Percentiles rank a stretch among this genome's conserved stretches.
Conservation (phyloP, 2,113 vertebrate species). For the Martes martes region DNA sequence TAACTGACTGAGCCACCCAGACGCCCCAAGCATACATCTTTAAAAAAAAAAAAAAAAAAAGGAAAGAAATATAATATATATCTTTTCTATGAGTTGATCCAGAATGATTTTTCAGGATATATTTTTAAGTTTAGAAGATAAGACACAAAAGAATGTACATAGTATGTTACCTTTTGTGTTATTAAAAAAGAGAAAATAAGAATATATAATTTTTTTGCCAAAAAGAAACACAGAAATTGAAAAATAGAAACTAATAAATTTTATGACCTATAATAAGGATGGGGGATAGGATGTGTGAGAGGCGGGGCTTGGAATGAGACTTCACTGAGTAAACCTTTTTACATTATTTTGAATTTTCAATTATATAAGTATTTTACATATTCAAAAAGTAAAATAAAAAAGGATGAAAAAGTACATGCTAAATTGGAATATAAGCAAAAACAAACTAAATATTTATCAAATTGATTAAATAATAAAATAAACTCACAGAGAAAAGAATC, state of each 20-base stretch:
- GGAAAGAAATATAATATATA: background rate
- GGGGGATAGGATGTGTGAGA: background rate
- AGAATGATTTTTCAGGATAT: background rate
- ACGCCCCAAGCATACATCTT: background rate
- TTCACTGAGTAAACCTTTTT: background rate
- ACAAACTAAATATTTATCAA: background rate
- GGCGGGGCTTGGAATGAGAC: background rate
- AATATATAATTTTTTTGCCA: background rate
- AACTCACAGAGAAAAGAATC: background rate
- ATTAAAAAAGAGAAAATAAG: background rate
- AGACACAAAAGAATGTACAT: background rate
- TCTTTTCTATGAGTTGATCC: background rate
- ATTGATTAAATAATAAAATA: background rate
- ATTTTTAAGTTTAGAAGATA: background rate
- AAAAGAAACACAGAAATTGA: background rate
- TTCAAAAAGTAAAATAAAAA: background rate
- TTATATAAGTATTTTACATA: background rate
- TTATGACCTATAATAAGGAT: background rate
- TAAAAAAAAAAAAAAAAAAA: background rate
- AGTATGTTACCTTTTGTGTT: background rate
- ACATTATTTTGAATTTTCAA: background rate
- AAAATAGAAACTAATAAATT: background rate
- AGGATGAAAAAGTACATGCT: background rate
- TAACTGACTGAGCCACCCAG: too few relatives aligned
- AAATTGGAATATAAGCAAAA: background rate